A percentile compares a stretch with the other conserved stretches of the same genome.
These are phyloP conservation scores for Desmodus rotundus DNA, from an alignment of 2,113 vertebrate species.

Conservation along the genomic window DNA sequence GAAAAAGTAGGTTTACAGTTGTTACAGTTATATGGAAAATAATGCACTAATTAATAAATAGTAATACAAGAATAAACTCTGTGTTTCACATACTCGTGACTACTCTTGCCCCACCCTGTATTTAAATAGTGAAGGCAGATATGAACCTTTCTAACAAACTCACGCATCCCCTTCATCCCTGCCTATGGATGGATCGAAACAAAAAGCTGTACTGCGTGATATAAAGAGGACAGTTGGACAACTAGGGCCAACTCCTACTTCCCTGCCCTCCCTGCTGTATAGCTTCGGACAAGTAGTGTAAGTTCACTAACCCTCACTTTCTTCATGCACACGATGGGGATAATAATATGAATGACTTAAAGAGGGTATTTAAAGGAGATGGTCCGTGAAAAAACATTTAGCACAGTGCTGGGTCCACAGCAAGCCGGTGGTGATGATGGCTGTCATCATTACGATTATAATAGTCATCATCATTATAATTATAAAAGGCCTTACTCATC, in stretches of 20 bases:
- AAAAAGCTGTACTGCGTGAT: not conserved
- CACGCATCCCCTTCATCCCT: not conserved
- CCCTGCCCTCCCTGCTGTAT: not conserved
- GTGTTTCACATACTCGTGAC: not conserved
- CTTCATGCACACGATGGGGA: not conserved
- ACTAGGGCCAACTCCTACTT: not conserved
- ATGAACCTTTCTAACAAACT: not conserved
- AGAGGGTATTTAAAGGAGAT: not conserved
- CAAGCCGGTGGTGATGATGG: not conserved
- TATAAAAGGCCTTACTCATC: not conserved
- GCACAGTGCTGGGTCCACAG: not conserved
- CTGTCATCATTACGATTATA: not conserved
- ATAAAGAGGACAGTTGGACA: not conserved
- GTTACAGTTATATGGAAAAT: not conserved
- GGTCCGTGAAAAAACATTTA: not conserved
- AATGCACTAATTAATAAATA: not conserved
- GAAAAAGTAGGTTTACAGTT: not conserved
- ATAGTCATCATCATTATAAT: not conserved
- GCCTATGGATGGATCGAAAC: not conserved
- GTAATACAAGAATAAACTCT: not conserved
- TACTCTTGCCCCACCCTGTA: not conserved
- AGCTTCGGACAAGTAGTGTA: not conserved
- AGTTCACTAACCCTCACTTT: not conserved
- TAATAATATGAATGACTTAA: not conserved
- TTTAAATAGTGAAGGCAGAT: not conserved